A percentile compares a stretch with the other conserved stretches of the same genome.
These are phyloP conservation scores for Goniozus legneri DNA, from an alignment of 1,140 invertebrate species.

Conservation along the genomic window DNA sequence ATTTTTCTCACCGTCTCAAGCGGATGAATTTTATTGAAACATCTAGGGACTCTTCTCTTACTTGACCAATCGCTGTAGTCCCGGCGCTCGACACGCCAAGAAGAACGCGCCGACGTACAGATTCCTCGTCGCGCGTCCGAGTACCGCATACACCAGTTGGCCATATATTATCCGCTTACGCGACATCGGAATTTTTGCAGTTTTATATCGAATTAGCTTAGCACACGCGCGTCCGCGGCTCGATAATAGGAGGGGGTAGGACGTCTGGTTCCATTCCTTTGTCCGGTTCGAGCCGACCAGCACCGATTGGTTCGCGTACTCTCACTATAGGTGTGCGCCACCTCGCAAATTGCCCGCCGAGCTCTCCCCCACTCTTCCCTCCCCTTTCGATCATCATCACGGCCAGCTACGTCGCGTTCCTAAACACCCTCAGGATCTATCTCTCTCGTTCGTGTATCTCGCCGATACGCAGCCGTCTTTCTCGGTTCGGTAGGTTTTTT, in stretches of 20 bases:
- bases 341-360: slow-evolving; percentile 35
- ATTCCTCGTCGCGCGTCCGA: slow-evolving; percentile 4
- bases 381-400: background rate
- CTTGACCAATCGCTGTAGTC: too few relatives aligned
- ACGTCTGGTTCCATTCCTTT: too few relatives aligned
- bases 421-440: background rate
- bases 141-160: too few relatives aligned
- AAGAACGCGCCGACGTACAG: too few relatives aligned
- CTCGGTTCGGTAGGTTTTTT: too few relatives aligned
- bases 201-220: slow-evolving; percentile 45
- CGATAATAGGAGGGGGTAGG: slow-evolving; percentile 4
- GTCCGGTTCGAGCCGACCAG: slow-evolving; percentile 10
- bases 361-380: slow-evolving; percentile 18
- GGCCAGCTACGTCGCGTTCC: background rate
- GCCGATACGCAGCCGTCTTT: slow-evolving; percentile 17
- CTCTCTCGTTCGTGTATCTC: slow-evolving; percentile 24
- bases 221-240: slow-evolving; percentile 23
- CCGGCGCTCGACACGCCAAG: too few relatives aligned
- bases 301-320: too few relatives aligned
- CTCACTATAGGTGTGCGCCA: too few relatives aligned
- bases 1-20: too few relatives aligned
- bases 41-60: too few relatives aligned
- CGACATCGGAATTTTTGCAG: slow-evolving; percentile 43
- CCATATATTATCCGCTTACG: slow-evolving; percentile 33
- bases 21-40: too few relatives aligned